Conservation (phyloP, 2,888 invertebrate genomes). For the Ferdinandea cuprea region DNA sequence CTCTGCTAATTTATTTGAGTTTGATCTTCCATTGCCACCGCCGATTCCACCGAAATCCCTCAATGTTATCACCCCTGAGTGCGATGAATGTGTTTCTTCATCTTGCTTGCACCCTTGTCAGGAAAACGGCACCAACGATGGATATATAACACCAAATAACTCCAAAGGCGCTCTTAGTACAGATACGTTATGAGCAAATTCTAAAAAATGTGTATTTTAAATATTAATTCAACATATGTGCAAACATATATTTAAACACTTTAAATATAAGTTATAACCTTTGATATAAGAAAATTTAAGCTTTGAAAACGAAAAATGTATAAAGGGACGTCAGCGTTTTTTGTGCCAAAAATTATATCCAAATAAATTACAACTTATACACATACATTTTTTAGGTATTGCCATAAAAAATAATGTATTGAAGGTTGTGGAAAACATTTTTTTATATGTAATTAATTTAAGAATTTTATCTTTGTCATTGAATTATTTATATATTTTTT, state of each 20-base stretch:
- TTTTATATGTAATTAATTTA: conserved; percentile 28
- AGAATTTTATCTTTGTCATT: conserved; percentile 35
- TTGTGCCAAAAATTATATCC: conserved; percentile 69
- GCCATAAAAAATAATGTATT: conserved; percentile 40
- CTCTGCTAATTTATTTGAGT: conserved; percentile 80
- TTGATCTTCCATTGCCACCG: conserved; percentile 81
- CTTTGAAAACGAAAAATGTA: conserved; percentile 38
- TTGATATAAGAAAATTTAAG: conserved; percentile 31
- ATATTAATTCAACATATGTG: too few species aligned
- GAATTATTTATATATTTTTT: conserved; percentile 10
- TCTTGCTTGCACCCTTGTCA: conserved; percentile 77
- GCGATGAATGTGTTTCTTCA: conserved; percentile 62
- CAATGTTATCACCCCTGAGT: conserved; percentile 75
- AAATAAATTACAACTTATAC: conserved; percentile 30
- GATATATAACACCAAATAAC: conserved; percentile 79
- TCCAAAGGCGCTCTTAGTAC: conserved; percentile 75
- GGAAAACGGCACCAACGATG: conserved; percentile 77
- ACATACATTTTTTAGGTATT: conserved; percentile 31
- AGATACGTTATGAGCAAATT: conserved; percentile 47
- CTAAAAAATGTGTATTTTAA: too few species aligned
- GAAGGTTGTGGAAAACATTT: conserved; percentile 65
- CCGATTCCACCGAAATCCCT: conserved; percentile 82
- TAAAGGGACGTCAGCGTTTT: conserved; percentile 26
- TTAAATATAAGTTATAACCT: conserved; percentile 27
- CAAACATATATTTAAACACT: conserved; percentile 36